Conservation (phyloP, 2,797 vertebrate species). For the Sciaenops ocellatus region DNA sequence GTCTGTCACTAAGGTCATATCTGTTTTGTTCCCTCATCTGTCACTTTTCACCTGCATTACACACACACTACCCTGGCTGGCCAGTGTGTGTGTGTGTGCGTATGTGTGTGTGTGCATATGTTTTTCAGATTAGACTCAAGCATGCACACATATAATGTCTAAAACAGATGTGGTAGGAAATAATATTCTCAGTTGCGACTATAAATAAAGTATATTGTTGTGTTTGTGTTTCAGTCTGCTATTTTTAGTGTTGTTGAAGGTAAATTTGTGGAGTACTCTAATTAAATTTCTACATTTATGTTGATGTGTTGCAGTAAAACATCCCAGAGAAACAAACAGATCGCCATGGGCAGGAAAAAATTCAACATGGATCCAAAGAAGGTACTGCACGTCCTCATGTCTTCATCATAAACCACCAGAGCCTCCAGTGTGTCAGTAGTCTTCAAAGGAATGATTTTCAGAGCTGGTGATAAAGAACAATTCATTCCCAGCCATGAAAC, state of each 20-base stretch:
- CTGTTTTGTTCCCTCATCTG: conserved; percentile 25
- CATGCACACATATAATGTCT: background rate
- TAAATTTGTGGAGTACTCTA: background rate
- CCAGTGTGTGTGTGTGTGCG: background rate
- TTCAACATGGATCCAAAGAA: conserved; percentile 99
- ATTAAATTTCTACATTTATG: conserved; percentile 16
- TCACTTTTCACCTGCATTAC: conserved; percentile 17
- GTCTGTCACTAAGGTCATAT: conserved; percentile 15
- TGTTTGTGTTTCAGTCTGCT: background rate
- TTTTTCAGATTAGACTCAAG: conserved; percentile 10
- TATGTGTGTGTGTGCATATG: background rate
- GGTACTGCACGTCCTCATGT: conserved; percentile 78
- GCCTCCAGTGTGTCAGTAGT: conserved; percentile 5
- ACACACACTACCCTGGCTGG: background rate
- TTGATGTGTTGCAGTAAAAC: conserved; percentile 89
- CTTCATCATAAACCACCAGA: background rate
- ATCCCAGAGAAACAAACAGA: conserved; percentile 97
- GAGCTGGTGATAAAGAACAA: background rate
- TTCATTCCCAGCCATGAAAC: conserved; percentile 24
- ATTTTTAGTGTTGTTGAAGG: background rate
- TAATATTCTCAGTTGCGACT: background rate
- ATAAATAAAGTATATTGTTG: conserved; percentile 30
- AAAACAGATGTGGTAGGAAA: conserved; percentile 34
- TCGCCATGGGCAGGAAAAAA: conserved; percentile 98
- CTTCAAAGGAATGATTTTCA: background rate